Evolutionary conservation across 92 coral and sea anemone genomes (phyloP).

Genomic region (Epizoanthus illoricatus): DNA sequence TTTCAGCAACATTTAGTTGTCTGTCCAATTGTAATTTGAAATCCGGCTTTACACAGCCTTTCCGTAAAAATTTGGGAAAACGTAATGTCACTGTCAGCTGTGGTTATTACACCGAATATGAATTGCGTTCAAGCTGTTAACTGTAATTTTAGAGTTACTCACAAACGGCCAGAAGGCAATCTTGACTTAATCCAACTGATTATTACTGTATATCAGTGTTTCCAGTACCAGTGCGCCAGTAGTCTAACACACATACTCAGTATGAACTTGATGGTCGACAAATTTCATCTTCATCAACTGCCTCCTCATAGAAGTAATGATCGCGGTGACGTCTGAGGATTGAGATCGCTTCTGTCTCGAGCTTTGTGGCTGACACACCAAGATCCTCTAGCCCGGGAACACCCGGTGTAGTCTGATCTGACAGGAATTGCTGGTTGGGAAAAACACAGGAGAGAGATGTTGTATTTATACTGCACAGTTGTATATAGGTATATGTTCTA

Average conservation of each 20-base stretch:
- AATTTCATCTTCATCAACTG: constrained; percentile 87
- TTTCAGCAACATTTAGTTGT: no score
- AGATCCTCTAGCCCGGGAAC: constrained; percentile 93
- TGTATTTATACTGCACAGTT: neutral
- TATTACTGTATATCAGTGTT: no score
- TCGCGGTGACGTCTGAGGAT: constrained; percentile 93
- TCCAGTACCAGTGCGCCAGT: neutral
- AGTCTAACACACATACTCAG: neutral
- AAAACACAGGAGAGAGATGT: constrained; percentile 1
- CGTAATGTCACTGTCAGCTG: no score
- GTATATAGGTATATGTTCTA: no score
- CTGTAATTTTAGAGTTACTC: neutral
- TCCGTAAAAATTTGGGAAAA: no score
- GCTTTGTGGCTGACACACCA: constrained; percentile 78
- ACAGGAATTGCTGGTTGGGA: constrained; percentile 70
- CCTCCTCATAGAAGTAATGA: constrained; percentile 85
- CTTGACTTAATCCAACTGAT: no score
- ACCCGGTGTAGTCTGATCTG: constrained; percentile 75
- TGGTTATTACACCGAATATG: no score
- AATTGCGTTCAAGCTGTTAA: no score
- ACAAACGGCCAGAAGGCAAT: neutral
- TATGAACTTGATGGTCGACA: constrained; percentile 89
- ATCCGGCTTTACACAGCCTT: no score
- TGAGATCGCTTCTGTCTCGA: constrained; percentile 89
- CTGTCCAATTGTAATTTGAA: no score